Base-by-base conservation (phyloP, 1,140 invertebrate species). In the Polyergus mexicanus region DNA sequence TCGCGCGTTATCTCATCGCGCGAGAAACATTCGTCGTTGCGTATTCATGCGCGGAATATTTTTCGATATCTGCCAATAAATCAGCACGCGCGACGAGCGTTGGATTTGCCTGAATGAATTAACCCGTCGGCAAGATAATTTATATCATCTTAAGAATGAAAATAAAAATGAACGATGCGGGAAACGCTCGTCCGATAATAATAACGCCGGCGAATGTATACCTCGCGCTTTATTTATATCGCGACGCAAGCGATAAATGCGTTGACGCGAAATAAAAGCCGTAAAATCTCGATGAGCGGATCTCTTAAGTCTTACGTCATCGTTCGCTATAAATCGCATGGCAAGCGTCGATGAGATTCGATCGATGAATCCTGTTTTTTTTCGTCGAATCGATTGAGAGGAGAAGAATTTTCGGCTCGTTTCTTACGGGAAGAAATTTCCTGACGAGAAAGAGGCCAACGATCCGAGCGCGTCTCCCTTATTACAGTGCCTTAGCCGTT, bases 181-280 rank as follows among this genome's bases (percentile, higher is more conserved):
- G 38, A 28, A 38, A 74, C n/a, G 51, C 63, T 60, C 38, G 68
- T 60, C 47, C 56, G 78, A 60, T 83, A 83, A 83, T 83, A 83
- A 72, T 74, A 83, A 72, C 66, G 6, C 5, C 54, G 68, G 38
- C 38, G 78, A 72, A 74, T 83, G 44, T 72, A 83, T 83, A 60
- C n/a, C 68, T 83, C 56, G 19, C 68, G 68, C 54, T 56, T 83
- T 83, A 74, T 74, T 74, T 83, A 74, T 74, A 74, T 60, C 78
- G 68, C 68, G 68, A 80, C 78, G 69, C 72, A 81, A 47, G 54
- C 78, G 35, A 83, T 72, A 56, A 69, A 83, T 38, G 78, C 78
- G 78, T 74, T 83, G 28, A 69, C 68, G 78, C 38, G 25, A 72
- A 83, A 83, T 83, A 72, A 83, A 83, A 83, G 78, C 68, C 51